These are phyloP conservation scores for Anguilla obscura DNA, from an alignment of 2,797 vertebrate genomes.

Conservation along the genomic window DNA sequence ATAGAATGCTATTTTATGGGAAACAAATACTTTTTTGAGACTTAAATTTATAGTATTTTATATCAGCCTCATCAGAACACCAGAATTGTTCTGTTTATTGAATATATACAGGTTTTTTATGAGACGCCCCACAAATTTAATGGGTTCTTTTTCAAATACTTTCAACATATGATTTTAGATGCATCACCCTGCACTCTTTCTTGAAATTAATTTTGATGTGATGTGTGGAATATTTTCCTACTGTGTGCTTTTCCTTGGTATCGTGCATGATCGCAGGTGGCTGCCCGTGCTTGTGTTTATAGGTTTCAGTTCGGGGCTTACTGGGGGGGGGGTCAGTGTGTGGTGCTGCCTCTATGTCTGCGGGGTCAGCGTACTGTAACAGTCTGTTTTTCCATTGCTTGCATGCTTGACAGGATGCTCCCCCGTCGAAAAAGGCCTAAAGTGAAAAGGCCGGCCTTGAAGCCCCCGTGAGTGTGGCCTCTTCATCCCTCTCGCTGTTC, in stretches of 20 bases:
- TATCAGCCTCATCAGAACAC: not conserved
- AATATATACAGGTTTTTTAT: not conserved
- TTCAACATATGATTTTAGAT: not conserved
- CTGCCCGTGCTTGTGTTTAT: not conserved
- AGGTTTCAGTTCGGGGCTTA: not conserved
- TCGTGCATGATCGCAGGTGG: not conserved
- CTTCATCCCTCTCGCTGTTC: conserved; percentile 67
- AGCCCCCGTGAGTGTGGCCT: conserved; percentile 90
- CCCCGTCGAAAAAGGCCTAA: conserved; percentile 98
- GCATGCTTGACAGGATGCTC: conserved; percentile 82
- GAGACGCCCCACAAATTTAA: not conserved
- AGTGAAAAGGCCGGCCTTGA: conserved; percentile 92
- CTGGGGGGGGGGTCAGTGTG: not conserved
- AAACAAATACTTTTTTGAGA: no score
- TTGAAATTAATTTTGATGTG: not conserved
- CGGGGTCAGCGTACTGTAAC: conserved; percentile 57
- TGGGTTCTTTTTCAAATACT: not conserved
- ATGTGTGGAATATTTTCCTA: not conserved
- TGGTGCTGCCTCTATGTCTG: not conserved
- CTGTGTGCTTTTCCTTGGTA: not conserved
- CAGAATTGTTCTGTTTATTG: not conserved
- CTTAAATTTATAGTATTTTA: no score
- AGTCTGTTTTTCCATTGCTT: conserved; percentile 71
- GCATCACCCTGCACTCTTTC: not conserved
- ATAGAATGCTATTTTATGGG: no score